A percentile compares a stretch with the other conserved stretches of the same genome.
Evolutionary conservation across 2,113 vertebrate genomes (phyloP).

Genomic region (Lamprotornis superbus): DNA sequence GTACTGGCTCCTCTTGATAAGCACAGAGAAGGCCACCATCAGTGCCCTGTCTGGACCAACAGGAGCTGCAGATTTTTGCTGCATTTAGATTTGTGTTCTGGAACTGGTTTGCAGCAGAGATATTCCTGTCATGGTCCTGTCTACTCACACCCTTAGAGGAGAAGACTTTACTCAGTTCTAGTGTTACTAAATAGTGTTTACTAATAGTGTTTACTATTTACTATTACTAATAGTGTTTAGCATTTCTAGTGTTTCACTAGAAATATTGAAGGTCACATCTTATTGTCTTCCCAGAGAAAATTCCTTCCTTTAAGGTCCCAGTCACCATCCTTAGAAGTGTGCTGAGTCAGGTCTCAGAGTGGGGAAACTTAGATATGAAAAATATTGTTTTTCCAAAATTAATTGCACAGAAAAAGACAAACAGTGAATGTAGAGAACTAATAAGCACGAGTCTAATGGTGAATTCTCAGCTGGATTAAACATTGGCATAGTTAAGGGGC

Average conservation of each 20-base stretch:
- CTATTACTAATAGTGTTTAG: too few relatives aligned
- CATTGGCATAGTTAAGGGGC: neutral
- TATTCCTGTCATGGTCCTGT: neutral
- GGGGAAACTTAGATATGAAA: neutral
- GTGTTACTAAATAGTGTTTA: too few relatives aligned
- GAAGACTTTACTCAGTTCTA: neutral
- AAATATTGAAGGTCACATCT: neutral
- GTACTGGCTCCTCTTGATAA: neutral
- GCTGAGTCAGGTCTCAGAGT: rapidly evolving
- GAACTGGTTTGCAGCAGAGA: neutral
- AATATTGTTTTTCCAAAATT: neutral
- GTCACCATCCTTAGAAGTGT: neutral
- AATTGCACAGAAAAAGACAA: neutral
- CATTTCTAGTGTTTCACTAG: neutral
- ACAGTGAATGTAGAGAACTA: neutral
- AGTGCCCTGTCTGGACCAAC: neutral
- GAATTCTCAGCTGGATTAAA: neutral
- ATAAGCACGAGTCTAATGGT: rapidly evolving
- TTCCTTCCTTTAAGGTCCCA: neutral
- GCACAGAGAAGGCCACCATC: neutral
- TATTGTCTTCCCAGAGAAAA: neutral
- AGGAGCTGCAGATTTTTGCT: neutral
- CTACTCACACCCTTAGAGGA: neutral
- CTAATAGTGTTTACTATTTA: too few relatives aligned
- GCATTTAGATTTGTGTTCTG: neutral